Percentiles rank a stretch among this genome's conserved stretches.
These are phyloP conservation scores for Abrostola triplasia DNA, from an alignment of 2,888 invertebrate species.

Conservation along the genomic window DNA sequence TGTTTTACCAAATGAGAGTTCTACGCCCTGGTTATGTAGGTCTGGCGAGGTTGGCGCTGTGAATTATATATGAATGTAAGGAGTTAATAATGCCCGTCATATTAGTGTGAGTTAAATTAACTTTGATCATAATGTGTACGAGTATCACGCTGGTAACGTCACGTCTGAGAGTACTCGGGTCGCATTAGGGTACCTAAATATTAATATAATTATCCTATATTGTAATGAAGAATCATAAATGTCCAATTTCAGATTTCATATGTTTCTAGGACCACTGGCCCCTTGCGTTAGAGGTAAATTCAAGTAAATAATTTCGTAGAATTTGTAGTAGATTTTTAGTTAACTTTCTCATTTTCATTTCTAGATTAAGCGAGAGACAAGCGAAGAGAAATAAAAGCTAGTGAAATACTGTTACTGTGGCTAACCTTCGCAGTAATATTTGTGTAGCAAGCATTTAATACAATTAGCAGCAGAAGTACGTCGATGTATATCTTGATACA, in stretches of 20 bases:
- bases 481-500: slow-evolving; percentile 39
- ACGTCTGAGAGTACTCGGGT: background rate
- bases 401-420: background rate
- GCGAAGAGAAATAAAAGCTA: background rate
- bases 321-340: too few species aligned
- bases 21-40: slow-evolving; percentile 31
- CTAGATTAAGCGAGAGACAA: background rate
- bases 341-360: background rate
- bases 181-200: too few species aligned
- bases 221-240: too few species aligned
- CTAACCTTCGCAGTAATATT: slow-evolving; percentile 15
- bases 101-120: slow-evolving; percentile 42
- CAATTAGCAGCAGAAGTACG: slow-evolving; percentile 27
- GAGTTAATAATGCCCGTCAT: slow-evolving; percentile 23
- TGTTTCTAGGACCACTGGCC: too few species aligned
- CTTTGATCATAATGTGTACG: slow-evolving; percentile 9
- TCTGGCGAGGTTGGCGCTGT: slow-evolving; percentile 18
- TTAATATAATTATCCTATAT: too few species aligned
- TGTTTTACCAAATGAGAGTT: slow-evolving; percentile 37
- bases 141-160: background rate
- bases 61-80: slow-evolving; percentile 40
- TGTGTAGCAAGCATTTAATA: slow-evolving; percentile 21
- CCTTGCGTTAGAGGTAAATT: too few species aligned
- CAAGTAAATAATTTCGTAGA: too few species aligned
- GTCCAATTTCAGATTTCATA: too few species aligned